phyloP scores from a whole-genome alignment of 2,113 vertebrate genomes.

The Rhineura floridana region DNA sequence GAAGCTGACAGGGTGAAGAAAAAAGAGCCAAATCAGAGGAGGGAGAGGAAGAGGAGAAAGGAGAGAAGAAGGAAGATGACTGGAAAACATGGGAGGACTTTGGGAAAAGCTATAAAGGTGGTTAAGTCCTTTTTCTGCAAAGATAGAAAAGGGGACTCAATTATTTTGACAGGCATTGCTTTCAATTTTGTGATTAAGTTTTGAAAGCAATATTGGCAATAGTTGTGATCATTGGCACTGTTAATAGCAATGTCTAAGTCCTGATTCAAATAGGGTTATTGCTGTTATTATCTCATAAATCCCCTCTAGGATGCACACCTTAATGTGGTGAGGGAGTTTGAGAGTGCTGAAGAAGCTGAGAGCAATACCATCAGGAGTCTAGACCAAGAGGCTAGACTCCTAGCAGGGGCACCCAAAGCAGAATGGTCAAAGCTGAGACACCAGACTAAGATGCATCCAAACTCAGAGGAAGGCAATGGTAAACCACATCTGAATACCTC shows the following conservation, averaged over 20 bases:
- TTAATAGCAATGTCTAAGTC: neutral
- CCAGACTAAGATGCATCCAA: too few species aligned
- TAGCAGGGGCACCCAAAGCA: too few species aligned
- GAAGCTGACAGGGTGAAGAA: neutral
- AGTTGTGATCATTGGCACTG: neutral
- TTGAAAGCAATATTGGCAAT: neutral
- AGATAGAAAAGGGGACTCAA: neutral
- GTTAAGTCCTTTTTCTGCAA: neutral
- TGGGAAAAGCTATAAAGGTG: neutral
- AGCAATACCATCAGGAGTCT: too few species aligned
- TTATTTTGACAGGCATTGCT: neutral
- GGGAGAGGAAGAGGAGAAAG: neutral
- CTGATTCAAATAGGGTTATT: neutral
- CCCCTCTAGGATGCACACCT: too few species aligned
- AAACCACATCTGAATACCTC: too few species aligned
- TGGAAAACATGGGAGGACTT: neutral
- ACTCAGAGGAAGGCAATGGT: too few species aligned
- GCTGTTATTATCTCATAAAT: neutral
- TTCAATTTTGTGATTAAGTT: neutral
- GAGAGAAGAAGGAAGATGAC: neutral
- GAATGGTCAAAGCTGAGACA: too few species aligned
- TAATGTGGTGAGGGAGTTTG: too few species aligned
- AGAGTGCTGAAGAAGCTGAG: too few species aligned
- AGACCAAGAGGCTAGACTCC: too few species aligned
- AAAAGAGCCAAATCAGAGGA: neutral